Evolutionary conservation across 2,797 vertebrate genomes (phyloP).

Genomic region (Menidia menidia): DNA sequence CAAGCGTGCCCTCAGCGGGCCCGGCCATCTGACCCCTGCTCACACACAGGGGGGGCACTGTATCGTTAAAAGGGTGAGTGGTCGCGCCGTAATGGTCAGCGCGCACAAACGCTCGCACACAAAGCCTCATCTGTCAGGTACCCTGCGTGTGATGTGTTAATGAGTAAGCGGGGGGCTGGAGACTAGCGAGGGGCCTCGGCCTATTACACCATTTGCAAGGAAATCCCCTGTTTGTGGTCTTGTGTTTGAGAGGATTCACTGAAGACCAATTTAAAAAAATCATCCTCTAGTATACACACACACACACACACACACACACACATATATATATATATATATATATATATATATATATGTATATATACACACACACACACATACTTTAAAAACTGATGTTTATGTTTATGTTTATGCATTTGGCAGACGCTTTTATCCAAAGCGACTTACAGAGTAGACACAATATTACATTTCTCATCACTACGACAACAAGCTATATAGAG

Average conservation of each 20-base stretch:
- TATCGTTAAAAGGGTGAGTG: not conserved
- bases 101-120: conserved; percentile 20
- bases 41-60: conserved; percentile 29
- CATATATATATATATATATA: no score
- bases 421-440: no score
- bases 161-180: not conserved
- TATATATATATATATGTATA: no score
- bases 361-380: no score
- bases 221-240: not conserved
- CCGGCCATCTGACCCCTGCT: conserved; percentile 16
- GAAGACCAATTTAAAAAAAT: no score
- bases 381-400: no score
- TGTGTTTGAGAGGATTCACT: not conserved
- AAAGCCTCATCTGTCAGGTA: conserved; percentile 26
- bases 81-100: conserved; percentile 7
- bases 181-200: conserved; percentile 1
- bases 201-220: not conserved
- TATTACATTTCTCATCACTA: no score
- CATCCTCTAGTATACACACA: no score
- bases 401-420: no score
- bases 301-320: no score
- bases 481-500: no score
- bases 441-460: no score
- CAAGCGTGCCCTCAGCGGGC: conserved; percentile 15
- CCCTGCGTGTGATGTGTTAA: conserved; percentile 22